These are phyloP conservation scores for Pyrocoelia pectoralis DNA, from an alignment of 2,888 invertebrate genomes.

Conservation along the genomic window DNA sequence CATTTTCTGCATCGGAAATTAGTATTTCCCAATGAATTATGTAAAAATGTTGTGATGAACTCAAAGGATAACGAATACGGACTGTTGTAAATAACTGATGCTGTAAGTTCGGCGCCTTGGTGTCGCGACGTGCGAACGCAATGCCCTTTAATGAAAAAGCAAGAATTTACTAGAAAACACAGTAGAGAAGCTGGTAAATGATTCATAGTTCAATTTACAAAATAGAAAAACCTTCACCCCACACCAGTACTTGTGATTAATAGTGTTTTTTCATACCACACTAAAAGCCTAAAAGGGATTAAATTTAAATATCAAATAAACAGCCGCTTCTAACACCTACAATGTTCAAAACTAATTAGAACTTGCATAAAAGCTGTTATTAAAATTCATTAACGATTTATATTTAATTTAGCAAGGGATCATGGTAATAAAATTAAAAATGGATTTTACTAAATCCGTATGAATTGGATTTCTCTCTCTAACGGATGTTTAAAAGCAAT, in stretches of 20 bases:
- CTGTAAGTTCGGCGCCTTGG: constrained; percentile 44
- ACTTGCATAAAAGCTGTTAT: no score
- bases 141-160: constrained; percentile 36
- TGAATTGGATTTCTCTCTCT: no score
- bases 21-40: no score
- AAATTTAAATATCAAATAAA: no score
- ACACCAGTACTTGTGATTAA: constrained; percentile 27
- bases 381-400: no score
- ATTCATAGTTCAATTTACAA: constrained; percentile 44
- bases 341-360: no score
- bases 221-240: constrained; percentile 36
- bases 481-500: no score
- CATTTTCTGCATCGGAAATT: no score
- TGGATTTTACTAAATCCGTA: no score
- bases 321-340: no score
- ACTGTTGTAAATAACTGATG: constrained; percentile 31
- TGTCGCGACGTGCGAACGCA: constrained; percentile 44
- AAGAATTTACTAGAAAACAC: constrained; percentile 31
- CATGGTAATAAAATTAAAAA: no score
- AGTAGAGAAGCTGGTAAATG: constrained; percentile 34
- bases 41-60: neutral
- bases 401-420: no score
- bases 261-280: constrained; percentile 29
- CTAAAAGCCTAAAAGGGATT: constrained; percentile 15
- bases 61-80: constrained; percentile 23